Base-by-base conservation (phyloP, 2,888 invertebrate genomes). In the Drosophila rubida region DNA sequence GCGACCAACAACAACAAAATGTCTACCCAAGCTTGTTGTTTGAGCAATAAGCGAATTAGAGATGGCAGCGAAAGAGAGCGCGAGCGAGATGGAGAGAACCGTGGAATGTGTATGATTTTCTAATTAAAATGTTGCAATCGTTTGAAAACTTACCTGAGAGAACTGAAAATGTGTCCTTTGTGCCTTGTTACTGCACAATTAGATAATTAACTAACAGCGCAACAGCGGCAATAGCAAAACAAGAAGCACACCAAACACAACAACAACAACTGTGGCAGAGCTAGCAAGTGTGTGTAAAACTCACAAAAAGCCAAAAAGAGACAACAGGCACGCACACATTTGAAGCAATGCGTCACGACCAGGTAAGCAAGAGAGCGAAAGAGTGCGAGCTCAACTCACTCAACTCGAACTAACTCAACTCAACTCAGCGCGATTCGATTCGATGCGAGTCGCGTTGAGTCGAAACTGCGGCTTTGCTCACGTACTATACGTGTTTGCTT, bases 1-100 rank as follows among this genome's bases (percentile, higher is more conserved):
- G 25, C 57, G 4, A 35, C 9, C 13, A 32, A 71, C 53, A 62
- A 60, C 53, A 74, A 65, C 60, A 71, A 73, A 74, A 69, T 63
- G 58, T 74, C 66, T 59, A 61, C 69, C 65, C 55, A 72, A 62
- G 55, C 50, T 59, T 27, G 51, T 54, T 63, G 48, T 41, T 49
- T 22, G 41, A 42, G 30, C 30, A 30, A 30, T 30, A 30, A 30
- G 49, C 25, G 42, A 11, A 14, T 22, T n/a, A 35, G 16, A 32
- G 46, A 30, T 16, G 35, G n/a, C 50, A 35, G 13, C 11, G 32
- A 14, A 37, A 48, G 50, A 16, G 22, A 54, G 35, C 51, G 32
- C 14, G 51, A 49, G 32, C 51, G 13, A 45, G 32, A 50, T 8
- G 19, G 30, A 37, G 39, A 44, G 48, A 22, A 39, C 39, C 61